Percentiles rank a stretch among this genome's conserved stretches.
Evolutionary conservation across 2,113 vertebrate genomes (phyloP).

Genomic region (Zosterops lateralis): DNA sequence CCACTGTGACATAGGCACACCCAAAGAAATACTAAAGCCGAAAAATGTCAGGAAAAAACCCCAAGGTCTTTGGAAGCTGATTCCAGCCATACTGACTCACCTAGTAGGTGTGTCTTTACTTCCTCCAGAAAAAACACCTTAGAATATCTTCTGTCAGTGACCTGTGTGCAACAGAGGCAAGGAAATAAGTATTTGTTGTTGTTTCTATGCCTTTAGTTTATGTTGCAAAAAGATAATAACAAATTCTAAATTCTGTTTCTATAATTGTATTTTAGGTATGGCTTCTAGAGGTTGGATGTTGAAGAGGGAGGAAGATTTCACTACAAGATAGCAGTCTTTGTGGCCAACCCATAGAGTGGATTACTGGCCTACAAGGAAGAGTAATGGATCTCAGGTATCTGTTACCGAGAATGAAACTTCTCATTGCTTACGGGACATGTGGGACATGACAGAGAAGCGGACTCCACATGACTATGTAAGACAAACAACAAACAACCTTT

Average conservation of each 20-base stretch:
- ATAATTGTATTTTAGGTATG: background rate
- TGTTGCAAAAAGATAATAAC: background rate
- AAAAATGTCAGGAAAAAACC: background rate
- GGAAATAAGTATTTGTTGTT: background rate
- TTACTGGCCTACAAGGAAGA: background rate
- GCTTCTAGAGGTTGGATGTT: background rate
- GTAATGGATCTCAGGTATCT: background rate
- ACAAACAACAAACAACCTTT: background rate
- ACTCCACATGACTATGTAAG: background rate
- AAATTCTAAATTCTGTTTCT: background rate
- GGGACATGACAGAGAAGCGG: background rate
- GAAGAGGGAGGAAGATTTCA: background rate
- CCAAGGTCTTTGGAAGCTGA: background rate
- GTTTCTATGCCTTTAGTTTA: background rate
- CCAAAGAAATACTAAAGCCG: background rate
- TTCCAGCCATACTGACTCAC: background rate
- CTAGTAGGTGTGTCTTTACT: background rate
- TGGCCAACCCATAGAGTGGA: background rate
- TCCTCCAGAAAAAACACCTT: background rate
- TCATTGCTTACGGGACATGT: background rate
- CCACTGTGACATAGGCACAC: background rate
- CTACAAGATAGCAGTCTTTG: background rate
- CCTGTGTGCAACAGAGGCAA: background rate
- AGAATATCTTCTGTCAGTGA: background rate
- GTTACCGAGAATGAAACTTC: background rate